Percentiles rank a stretch among this genome's conserved stretches.
Evolutionary conservation across 2,113 vertebrate genomes (phyloP).

Genomic region (Sigmodon hispidus): DNA sequence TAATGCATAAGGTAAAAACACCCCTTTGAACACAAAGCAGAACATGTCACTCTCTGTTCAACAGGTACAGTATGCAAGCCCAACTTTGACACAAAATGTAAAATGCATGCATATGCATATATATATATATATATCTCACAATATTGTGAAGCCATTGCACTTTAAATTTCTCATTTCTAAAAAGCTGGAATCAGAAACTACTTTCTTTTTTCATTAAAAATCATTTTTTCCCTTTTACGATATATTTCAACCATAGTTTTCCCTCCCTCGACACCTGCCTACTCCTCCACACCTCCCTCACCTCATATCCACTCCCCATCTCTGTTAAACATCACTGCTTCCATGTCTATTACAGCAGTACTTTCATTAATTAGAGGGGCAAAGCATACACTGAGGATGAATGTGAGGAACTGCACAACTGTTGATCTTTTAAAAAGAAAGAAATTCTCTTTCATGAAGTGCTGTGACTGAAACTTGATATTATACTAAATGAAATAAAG

Average conservation of each 20-base stretch:
- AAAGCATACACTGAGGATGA: not conserved
- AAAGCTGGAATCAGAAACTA: not conserved
- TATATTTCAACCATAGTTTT: not conserved
- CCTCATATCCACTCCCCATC: not conserved
- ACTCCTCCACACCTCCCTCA: not conserved
- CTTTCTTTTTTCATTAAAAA: not conserved
- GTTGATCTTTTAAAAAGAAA: not conserved
- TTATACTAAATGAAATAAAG: not conserved
- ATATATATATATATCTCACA: not conserved
- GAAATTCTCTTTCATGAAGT: not conserved
- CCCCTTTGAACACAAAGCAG: not conserved
- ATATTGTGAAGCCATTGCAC: not conserved
- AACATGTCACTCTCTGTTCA: not conserved
- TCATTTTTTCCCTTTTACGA: not conserved
- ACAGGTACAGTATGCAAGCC: not conserved
- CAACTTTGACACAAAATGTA: too few relatives aligned
- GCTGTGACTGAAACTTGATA: not conserved
- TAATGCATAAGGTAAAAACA: not conserved
- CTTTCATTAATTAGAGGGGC: not conserved
- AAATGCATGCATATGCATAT: too few relatives aligned
- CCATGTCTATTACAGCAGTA: too few relatives aligned
- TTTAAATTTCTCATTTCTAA: not conserved
- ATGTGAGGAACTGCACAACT: not conserved
- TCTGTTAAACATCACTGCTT: not conserved
- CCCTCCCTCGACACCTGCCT: not conserved